phyloP scores from a whole-genome alignment of 2,113 vertebrate genomes.

The Pao palembangensis region DNA sequence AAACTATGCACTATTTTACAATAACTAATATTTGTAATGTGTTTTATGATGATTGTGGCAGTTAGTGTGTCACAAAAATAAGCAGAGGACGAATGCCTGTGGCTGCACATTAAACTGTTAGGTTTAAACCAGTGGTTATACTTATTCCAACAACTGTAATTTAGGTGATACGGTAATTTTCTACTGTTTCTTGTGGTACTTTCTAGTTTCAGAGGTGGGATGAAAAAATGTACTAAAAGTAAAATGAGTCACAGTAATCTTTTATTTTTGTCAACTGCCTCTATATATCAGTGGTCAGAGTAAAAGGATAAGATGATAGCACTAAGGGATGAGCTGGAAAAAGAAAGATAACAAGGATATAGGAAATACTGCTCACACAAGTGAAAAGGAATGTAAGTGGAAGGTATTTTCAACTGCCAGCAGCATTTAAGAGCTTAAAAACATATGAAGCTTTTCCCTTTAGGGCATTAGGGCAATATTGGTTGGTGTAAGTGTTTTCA shows the following conservation, averaged over 20 bases:
- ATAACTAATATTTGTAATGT: neutral
- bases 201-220: neutral
- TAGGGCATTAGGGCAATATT: slow-evolving; percentile 47
- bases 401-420: slow-evolving; percentile 64
- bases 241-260: no score
- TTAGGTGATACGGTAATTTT: no score
- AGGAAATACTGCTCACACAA: slow-evolving; percentile 7
- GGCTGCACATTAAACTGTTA: neutral
- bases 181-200: neutral
- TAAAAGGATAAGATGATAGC: neutral
- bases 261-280: neutral
- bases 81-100: neutral
- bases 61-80: neutral
- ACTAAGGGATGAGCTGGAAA: slow-evolving; percentile 8
- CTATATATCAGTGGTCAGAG: neutral
- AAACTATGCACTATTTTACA: no score
- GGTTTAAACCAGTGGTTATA: no score
- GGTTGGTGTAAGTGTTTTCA: slow-evolving; percentile 39
- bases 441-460: slow-evolving; percentile 57
- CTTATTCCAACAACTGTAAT: no score
- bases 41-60: neutral
- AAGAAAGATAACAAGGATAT: slow-evolving; percentile 1
- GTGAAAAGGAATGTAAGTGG: slow-evolving; percentile 40
- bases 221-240: neutral
- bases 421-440: slow-evolving; percentile 62